phyloP scores from a whole-genome alignment of 2,113 vertebrate genomes.

The Emydocephalus ijimae region DNA sequence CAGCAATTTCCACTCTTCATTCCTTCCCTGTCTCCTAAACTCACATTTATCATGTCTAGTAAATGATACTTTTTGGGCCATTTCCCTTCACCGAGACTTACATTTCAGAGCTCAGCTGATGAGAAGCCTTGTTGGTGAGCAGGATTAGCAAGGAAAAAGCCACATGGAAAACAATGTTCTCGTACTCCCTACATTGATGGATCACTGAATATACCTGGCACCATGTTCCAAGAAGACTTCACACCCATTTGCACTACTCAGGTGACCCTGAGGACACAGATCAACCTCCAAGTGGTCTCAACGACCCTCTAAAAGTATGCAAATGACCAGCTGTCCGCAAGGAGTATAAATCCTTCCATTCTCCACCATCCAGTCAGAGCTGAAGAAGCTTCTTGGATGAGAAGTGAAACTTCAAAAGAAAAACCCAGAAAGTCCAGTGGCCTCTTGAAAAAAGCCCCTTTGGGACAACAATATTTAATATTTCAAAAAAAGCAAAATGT shows the following conservation, averaged over 20 bases:
- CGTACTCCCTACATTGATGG: neutral
- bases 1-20: neutral
- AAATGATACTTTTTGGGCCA: neutral
- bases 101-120: neutral
- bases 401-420: too few species aligned
- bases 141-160: neutral
- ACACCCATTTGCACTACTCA: too few species aligned
- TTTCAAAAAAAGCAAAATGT: neutral
- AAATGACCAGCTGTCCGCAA: too few species aligned
- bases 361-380: too few species aligned
- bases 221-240: too few species aligned
- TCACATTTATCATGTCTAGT: neutral
- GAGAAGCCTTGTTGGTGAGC: neutral
- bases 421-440: too few species aligned
- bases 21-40: neutral
- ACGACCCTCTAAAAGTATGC: too few species aligned
- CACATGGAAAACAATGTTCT: neutral
- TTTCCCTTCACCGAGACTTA: neutral
- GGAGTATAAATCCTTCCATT: too few species aligned
- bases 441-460: too few species aligned
- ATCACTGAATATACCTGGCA: neutral
- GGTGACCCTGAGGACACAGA: too few species aligned
- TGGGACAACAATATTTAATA: neutral
- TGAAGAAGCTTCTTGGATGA: too few species aligned
- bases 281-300: too few species aligned